Conservation (phyloP, 1,140 invertebrate species). For the Lepidurus apus region DNA sequence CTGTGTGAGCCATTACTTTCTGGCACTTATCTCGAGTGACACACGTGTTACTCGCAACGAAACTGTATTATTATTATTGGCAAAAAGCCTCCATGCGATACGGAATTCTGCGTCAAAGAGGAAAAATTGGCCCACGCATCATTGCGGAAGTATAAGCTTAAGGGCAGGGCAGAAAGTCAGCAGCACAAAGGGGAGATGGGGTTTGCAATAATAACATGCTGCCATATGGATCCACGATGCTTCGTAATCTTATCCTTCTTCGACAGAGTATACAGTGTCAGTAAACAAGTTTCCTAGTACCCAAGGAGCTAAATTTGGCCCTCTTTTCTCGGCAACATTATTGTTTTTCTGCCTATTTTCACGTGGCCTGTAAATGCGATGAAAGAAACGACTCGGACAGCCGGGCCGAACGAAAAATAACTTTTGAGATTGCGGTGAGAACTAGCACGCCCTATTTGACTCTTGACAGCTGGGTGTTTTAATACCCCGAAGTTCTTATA, state of each 20-base stretch:
- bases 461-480: not conserved
- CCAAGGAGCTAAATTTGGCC: not conserved
- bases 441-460: not conserved
- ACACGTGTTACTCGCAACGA: not conserved
- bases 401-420: not conserved
- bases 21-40: too few relatives aligned
- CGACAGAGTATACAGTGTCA: not conserved
- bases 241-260: not conserved
- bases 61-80: not conserved
- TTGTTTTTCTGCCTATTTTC: not conserved
- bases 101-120: not conserved
- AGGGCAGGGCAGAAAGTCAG: not conserved
- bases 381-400: not conserved
- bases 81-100: not conserved
- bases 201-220: not conserved
- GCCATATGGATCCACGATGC: not conserved
- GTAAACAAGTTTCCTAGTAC: not conserved
- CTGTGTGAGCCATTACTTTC: too few relatives aligned
- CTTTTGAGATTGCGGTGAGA: not conserved
- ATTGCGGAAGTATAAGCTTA: not conserved
- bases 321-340: not conserved
- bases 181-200: not conserved
- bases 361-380: not conserved
- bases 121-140: not conserved
- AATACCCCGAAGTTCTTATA: not conserved